Evolutionary conservation across 2,797 vertebrate genomes (phyloP).

Genomic region (Enteromius treurensis): DNA sequence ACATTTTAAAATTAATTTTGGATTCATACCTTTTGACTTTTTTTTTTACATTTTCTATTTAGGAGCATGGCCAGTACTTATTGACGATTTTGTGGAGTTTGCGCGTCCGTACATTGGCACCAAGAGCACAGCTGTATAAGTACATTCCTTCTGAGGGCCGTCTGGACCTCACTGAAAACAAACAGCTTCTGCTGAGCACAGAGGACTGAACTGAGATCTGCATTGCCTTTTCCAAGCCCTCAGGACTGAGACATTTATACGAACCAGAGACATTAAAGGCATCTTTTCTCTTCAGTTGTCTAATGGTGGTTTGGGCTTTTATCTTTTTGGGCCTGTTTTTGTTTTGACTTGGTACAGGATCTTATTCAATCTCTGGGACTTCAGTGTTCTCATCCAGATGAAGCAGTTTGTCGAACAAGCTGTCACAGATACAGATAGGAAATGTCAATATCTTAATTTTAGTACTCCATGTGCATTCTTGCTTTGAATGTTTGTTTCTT

Average conservation of each 20-base stretch:
- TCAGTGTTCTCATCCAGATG: slow-evolving; percentile 73
- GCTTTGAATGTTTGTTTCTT: slow-evolving; percentile 74
- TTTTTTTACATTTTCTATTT: not conserved
- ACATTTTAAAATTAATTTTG: not conserved
- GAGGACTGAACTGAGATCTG: slow-evolving; percentile 89
- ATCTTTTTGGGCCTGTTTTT: slow-evolving; percentile 77
- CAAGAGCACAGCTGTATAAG: slow-evolving; percentile 95
- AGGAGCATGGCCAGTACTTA: slow-evolving; percentile 98
- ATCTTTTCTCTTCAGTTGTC: slow-evolving; percentile 88
- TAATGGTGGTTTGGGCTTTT: slow-evolving; percentile 89
- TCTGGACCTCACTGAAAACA: slow-evolving; percentile 78
- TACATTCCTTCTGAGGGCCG: slow-evolving; percentile 68
- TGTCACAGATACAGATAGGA: slow-evolving; percentile 67
- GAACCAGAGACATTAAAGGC: slow-evolving; percentile 93
- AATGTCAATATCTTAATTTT: slow-evolving; percentile 70
- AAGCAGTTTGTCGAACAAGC: slow-evolving; percentile 73
- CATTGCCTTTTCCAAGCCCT: slow-evolving; percentile 84
- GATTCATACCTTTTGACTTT: not conserved
- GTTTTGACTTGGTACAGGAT: slow-evolving; percentile 83
- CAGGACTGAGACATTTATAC: slow-evolving; percentile 87
- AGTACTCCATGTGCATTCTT: slow-evolving; percentile 73
- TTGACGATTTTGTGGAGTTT: slow-evolving; percentile 99
- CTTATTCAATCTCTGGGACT: slow-evolving; percentile 77
- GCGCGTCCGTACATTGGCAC: slow-evolving; percentile 96
- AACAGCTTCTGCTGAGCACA: slow-evolving; percentile 80